Evolutionary conservation across 2,113 vertebrate species (phyloP).

Genomic region (Chaetodon auriga): DNA sequence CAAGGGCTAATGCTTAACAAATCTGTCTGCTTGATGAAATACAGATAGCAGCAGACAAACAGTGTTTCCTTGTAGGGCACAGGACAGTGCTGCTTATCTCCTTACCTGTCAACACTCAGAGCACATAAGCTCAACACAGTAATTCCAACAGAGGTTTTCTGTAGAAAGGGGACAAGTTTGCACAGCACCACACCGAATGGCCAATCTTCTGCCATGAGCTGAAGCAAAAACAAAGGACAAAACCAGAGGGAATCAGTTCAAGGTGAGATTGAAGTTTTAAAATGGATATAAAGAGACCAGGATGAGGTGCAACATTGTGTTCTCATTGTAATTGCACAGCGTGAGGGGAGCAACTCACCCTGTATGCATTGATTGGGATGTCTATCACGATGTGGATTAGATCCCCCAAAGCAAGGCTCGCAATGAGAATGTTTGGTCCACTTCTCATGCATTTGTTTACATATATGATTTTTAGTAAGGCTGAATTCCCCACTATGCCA

Average conservation of each 20-base stretch:
- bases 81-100: conserved; percentile 53
- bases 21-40: conserved; percentile 59
- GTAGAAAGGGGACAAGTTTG: conserved; percentile 95
- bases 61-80: conserved; percentile 43
- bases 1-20: conserved; percentile 68
- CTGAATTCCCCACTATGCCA: conserved; percentile 91
- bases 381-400: conserved; percentile 92
- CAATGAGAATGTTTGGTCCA: conserved; percentile 92
- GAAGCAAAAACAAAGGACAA: conserved; percentile 61
- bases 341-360: conserved; percentile 81
- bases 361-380: conserved; percentile 92
- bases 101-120: conserved; percentile 94
- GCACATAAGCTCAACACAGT: conserved; percentile 94
- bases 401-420: conserved; percentile 92
- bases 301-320: conserved; percentile 12
- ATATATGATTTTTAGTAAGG: conserved; percentile 91
- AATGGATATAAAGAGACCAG: conserved; percentile 26
- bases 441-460: conserved; percentile 94
- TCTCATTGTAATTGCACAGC: conserved; percentile 38
- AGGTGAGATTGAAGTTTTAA: conserved; percentile 35
- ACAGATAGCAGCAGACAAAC: conserved; percentile 48
- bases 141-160: conserved; percentile 94
- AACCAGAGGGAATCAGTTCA: conserved; percentile 25
- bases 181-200: conserved; percentile 92
- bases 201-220: conserved; percentile 95